These are phyloP conservation scores for Brachionus koreanus DNA, from an alignment of 1,140 invertebrate genomes.

Conservation along the genomic window DNA sequence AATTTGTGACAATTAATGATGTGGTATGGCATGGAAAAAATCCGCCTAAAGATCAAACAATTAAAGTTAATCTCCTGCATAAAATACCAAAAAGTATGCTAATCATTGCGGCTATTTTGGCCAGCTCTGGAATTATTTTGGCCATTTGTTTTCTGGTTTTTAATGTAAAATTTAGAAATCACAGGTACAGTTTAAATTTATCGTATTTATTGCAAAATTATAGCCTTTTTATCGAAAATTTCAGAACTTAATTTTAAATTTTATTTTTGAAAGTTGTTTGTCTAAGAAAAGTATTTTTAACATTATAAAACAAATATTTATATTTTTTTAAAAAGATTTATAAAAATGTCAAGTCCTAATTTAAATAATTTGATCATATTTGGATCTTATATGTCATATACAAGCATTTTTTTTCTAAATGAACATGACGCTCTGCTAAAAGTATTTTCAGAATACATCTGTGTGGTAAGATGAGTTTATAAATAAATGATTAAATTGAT, in stretches of 20 bases:
- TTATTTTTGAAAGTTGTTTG: too few species aligned
- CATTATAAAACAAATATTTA: neutral
- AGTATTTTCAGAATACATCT: slow-evolving; percentile 84
- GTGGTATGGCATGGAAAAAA: slow-evolving; percentile 58
- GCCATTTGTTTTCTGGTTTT: slow-evolving; percentile 88
- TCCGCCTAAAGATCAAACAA: slow-evolving; percentile 82
- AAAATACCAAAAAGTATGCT: slow-evolving; percentile 71
- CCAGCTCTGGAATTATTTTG: slow-evolving; percentile 82
- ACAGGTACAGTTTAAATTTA: slow-evolving; percentile 67
- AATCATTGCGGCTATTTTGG: slow-evolving; percentile 71
- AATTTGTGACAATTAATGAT: neutral
- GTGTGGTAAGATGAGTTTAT: slow-evolving; percentile 67
- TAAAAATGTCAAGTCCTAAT: slow-evolving; percentile 98
- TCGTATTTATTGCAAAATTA: too few species aligned
- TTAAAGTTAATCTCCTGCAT: slow-evolving; percentile 73
- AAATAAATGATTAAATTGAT: neutral
- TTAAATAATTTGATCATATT: slow-evolving; percentile 97
- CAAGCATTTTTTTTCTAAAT: slow-evolving; percentile 83
- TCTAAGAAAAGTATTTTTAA: too few species aligned
- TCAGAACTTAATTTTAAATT: too few species aligned
- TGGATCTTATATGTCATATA: slow-evolving; percentile 93
- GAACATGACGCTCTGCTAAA: slow-evolving; percentile 59
- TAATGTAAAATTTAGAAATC: slow-evolving; percentile 91
- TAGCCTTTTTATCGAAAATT: too few species aligned
- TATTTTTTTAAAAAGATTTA: slow-evolving; percentile 69